phyloP scores from a whole-genome alignment of 2,797 vertebrate species.

The Poeciliopsis paucimaculata region DNA sequence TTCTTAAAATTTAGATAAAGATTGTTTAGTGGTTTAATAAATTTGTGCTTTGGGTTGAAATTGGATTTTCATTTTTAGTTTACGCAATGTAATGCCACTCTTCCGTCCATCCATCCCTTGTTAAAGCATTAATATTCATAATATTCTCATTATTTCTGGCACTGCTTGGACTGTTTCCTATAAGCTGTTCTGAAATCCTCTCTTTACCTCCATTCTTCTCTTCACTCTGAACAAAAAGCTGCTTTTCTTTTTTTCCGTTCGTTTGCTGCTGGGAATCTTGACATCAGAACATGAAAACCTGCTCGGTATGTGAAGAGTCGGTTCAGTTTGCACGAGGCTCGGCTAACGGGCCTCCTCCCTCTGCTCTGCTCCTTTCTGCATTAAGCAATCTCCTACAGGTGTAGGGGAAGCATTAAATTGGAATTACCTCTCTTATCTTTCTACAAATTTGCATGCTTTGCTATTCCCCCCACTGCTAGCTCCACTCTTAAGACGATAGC shows the following conservation, averaged over 20 bases:
- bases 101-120: neutral
- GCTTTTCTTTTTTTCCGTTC: slow-evolving; percentile 26
- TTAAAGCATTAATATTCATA: neutral
- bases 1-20: neutral
- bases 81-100: too few relatives aligned
- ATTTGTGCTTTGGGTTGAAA: neutral
- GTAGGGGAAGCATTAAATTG: slow-evolving; percentile 47
- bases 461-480: slow-evolving; percentile 8
- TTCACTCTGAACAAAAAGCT: slow-evolving; percentile 35
- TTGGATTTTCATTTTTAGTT: neutral
- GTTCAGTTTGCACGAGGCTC: slow-evolving; percentile 24
- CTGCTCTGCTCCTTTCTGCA: slow-evolving; percentile 17
- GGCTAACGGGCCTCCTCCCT: slow-evolving; percentile 21
- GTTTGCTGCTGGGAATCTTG: slow-evolving; percentile 27
- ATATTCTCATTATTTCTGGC: slow-evolving; percentile 25
- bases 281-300: slow-evolving; percentile 33
- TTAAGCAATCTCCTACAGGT: slow-evolving; percentile 29
- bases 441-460: slow-evolving; percentile 38
- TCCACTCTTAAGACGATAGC: slow-evolving; percentile 38
- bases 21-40: neutral
- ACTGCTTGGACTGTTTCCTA: slow-evolving; percentile 35
- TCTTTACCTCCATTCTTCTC: slow-evolving; percentile 42
- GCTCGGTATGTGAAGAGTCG: slow-evolving; percentile 17
- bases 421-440: slow-evolving; percentile 54
- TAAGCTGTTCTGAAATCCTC: slow-evolving; percentile 35